phyloP scores from a whole-genome alignment of 2,888 invertebrate species.

The Oxytorus armatus region DNA sequence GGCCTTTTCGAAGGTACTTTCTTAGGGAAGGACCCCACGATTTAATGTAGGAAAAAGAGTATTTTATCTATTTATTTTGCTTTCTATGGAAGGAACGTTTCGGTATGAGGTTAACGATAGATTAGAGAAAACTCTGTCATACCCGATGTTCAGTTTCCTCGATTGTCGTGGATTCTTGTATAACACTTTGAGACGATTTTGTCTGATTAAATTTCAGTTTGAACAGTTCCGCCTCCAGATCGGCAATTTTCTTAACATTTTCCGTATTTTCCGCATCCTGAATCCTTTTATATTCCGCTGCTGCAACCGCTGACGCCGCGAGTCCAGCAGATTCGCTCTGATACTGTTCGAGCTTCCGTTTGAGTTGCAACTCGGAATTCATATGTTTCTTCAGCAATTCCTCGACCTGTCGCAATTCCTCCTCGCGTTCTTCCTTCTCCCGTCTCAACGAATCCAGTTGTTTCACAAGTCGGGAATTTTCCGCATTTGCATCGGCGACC shows the following conservation, averaged over 20 bases:
- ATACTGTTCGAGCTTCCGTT: conserved; percentile 47
- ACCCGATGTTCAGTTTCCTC: conserved; percentile 27
- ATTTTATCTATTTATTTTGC: background rate
- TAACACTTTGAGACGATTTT: background rate
- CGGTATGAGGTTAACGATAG: background rate
- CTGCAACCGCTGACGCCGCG: conserved; percentile 8
- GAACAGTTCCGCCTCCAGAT: conserved; percentile 59
- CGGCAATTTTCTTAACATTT: conserved; percentile 33
- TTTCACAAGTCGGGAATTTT: conserved; percentile 39
- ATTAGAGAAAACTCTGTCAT: conserved; percentile 2
- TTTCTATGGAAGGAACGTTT: too few species aligned
- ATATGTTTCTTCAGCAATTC: conserved; percentile 55
- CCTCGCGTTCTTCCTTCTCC: conserved; percentile 48
- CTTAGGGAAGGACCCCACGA: too few species aligned
- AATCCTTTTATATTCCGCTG: conserved; percentile 41
- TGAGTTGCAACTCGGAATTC: conserved; percentile 50
- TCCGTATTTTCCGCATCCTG: conserved; percentile 44
- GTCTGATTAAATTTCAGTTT: conserved; percentile 52
- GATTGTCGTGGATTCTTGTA: background rate
- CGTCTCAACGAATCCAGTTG: conserved; percentile 37
- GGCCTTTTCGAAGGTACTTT: too few species aligned
- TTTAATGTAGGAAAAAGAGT: background rate
- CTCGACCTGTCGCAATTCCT: conserved; percentile 55
- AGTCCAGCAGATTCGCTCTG: conserved; percentile 23
- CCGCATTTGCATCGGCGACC: conserved; percentile 22